Percentiles rank a stretch among this genome's conserved stretches.
Evolutionary conservation across 53 echinoderm and acorn worm genomes (phyloP).

Genomic region (Antedon mediterranea): DNA sequence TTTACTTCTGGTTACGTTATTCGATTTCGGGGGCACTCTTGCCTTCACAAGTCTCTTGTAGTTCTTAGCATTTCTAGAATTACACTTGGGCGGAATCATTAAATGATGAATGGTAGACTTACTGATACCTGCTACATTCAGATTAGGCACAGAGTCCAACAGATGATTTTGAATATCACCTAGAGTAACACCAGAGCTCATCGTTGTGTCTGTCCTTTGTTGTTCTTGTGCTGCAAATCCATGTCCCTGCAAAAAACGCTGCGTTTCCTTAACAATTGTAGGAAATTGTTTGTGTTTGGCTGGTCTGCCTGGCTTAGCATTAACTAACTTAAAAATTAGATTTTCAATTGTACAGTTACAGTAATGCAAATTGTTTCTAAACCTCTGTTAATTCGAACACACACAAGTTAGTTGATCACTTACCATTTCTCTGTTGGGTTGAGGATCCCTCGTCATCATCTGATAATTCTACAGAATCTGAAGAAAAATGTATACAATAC

Average conservation of each 20-base stretch:
- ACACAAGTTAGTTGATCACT: too few relatives aligned
- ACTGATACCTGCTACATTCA: constrained; percentile 6
- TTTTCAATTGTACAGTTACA: too few relatives aligned
- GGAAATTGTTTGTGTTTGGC: neutral
- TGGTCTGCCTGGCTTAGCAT: too few relatives aligned
- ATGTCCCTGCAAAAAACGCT: neutral
- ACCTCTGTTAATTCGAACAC: too few relatives aligned
- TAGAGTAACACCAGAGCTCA: constrained; percentile 13
- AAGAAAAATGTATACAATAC: too few relatives aligned
- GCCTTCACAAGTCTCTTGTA: constrained; percentile 21
- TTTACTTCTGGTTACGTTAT: constrained; percentile 1
- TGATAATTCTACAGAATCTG: too few relatives aligned
- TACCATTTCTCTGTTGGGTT: too few relatives aligned
- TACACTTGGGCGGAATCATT: constrained; percentile 10
- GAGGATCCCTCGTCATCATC: too few relatives aligned
- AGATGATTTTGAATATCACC: constrained; percentile 10
- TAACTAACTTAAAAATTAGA: too few relatives aligned
- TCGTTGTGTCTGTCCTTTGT: neutral
- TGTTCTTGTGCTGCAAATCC: neutral
- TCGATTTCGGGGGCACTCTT: constrained; percentile 26
- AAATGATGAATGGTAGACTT: constrained; percentile 7
- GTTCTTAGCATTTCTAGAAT: neutral
- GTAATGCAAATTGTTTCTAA: too few relatives aligned
- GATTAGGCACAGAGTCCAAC: constrained; percentile 6
- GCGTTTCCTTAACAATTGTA: neutral